These are phyloP conservation scores for Trichoplax adhaerens DNA, from an alignment of 37 sponge, comb jelly and placozoan species.

Conservation along the genomic window DNA sequence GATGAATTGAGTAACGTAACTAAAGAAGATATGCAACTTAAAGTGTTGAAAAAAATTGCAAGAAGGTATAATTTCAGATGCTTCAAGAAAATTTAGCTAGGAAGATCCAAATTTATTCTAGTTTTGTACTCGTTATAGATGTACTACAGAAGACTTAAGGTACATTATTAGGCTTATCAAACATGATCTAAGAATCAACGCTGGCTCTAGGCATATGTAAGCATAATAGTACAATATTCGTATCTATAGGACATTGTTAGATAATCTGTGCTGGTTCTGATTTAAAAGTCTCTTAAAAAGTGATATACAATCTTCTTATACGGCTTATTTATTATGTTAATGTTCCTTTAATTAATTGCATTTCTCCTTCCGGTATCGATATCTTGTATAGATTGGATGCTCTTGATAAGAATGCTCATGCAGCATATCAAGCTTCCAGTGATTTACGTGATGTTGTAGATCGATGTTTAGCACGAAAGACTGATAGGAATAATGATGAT, in stretches of 20 bases:
- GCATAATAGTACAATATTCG: neutral
- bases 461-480: constrained; percentile 12
- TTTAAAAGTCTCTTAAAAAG: no score
- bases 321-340: no score
- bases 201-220: constrained; percentile 81
- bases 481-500: neutral
- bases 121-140: constrained; percentile 20
- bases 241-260: neutral
- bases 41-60: constrained; percentile 32
- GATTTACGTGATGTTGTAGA: constrained; percentile 79
- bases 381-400: constrained; percentile 52
- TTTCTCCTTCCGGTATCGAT: neutral
- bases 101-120: neutral
- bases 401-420: constrained; percentile 75
- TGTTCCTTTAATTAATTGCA: no score
- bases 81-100: neutral
- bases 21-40: constrained; percentile 66
- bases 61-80: constrained; percentile 23
- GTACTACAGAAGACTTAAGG: constrained; percentile 53
- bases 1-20: constrained; percentile 53
- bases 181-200: constrained; percentile 77
- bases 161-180: constrained; percentile 76
- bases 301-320: no score
- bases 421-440: constrained; percentile 84
- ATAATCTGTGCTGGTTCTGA: no score